Evolutionary conservation across 1,140 invertebrate species (phyloP).

Genomic region (Conus betulinus): DNA sequence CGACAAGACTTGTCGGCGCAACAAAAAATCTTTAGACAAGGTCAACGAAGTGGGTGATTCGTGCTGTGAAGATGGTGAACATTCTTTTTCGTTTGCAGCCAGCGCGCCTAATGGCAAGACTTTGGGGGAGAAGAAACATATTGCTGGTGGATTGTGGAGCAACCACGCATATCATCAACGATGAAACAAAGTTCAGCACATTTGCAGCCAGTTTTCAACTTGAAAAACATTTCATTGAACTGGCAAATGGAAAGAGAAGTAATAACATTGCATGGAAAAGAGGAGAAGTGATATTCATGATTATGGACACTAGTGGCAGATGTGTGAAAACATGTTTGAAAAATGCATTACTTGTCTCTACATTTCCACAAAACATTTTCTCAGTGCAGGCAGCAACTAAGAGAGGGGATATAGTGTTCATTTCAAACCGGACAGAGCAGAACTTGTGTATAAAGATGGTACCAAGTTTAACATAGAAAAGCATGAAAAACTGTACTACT

Average conservation of each 20-base stretch:
- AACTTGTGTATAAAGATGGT: not conserved
- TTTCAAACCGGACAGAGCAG: not conserved
- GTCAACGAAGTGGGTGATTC: not conserved
- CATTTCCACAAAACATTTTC: constrained; percentile 43
- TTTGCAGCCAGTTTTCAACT: not conserved
- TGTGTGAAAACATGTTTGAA: constrained; percentile 15
- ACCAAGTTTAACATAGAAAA: not conserved
- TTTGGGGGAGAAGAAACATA: not conserved
- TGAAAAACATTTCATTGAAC: not conserved
- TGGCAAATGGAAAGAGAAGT: too few relatives aligned
- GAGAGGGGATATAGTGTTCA: not conserved
- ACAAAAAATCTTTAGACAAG: not conserved
- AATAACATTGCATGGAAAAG: not conserved
- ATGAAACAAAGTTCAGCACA: not conserved
- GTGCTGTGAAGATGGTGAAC: not conserved
- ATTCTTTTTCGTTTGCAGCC: not conserved
- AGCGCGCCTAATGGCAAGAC: not conserved
- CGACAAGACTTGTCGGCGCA: not conserved
- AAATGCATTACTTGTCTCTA: constrained; percentile 29
- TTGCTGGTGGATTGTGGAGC: not conserved
- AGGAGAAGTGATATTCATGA: not conserved
- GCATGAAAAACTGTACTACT: not conserved
- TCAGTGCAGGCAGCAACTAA: not conserved
- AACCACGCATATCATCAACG: not conserved
- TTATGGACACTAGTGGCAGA: not conserved